These are phyloP conservation scores for Scaptodrosophila lebanonensis DNA, from an alignment of 1,140 invertebrate species.

Conservation along the genomic window DNA sequence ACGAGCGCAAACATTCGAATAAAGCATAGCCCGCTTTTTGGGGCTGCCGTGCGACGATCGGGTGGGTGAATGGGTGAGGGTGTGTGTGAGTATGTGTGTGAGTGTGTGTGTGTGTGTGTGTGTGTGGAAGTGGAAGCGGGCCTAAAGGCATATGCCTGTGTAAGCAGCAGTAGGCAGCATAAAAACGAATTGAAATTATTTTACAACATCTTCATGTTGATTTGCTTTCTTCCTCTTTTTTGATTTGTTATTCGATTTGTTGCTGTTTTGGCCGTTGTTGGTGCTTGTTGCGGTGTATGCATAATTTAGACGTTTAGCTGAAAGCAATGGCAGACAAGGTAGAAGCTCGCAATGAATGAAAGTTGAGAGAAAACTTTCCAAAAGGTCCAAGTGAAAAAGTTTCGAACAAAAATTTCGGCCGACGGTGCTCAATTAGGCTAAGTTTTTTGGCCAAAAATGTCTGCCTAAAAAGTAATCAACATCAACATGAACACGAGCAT, in stretches of 20 bases:
- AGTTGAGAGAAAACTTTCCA: too few species aligned
- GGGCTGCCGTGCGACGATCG: too few species aligned
- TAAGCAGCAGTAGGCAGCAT: constrained; percentile 25
- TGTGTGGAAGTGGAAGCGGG: too few species aligned
- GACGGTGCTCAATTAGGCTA: too few species aligned
- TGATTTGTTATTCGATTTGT: constrained; percentile 52
- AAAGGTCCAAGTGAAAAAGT: background rate
- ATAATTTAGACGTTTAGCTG: constrained; percentile 56
- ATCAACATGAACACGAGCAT: too few species aligned
- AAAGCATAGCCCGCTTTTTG: constrained; percentile 12
- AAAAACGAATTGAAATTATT: constrained; percentile 67
- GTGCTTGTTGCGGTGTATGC: constrained; percentile 17
- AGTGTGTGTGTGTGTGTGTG: too few species aligned
- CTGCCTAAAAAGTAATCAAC: too few species aligned
- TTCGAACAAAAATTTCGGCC: too few species aligned
- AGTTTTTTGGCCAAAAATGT: too few species aligned
- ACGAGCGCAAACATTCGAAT: too few species aligned
- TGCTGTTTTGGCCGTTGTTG: constrained; percentile 23
- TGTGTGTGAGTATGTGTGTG: too few species aligned
- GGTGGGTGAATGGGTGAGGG: too few species aligned
- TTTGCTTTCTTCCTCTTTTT: constrained; percentile 44
- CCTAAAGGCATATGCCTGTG: constrained; percentile 42
- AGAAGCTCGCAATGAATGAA: constrained; percentile 21
- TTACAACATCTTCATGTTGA: constrained; percentile 72
- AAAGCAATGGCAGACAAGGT: constrained; percentile 34